phyloP scores from a whole-genome alignment of 2,888 invertebrate genomes.

The Melanophora roralis region DNA sequence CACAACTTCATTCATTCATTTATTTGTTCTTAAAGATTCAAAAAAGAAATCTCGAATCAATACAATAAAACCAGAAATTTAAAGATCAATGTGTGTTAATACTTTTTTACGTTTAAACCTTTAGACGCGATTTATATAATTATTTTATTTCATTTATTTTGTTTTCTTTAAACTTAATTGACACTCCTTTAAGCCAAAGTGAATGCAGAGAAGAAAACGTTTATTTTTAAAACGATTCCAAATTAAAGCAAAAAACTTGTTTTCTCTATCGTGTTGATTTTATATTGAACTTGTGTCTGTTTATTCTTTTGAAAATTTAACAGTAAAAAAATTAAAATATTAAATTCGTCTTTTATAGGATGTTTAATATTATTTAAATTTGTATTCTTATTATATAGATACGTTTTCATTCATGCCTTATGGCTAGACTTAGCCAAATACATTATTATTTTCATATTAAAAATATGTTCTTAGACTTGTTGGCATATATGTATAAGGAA shows the following conservation, averaged over 20 bases:
- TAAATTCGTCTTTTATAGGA: slow-evolving; percentile 55
- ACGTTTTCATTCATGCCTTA: slow-evolving; percentile 46
- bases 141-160: slow-evolving; percentile 12
- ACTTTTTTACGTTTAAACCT: not conserved
- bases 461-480: slow-evolving; percentile 28
- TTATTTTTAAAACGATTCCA: slow-evolving; percentile 24
- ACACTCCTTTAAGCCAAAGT: slow-evolving; percentile 72
- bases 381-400: slow-evolving; percentile 31
- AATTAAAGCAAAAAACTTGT: slow-evolving; percentile 44
- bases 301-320: slow-evolving; percentile 38
- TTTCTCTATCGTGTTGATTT: slow-evolving; percentile 41
- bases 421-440: slow-evolving; percentile 3
- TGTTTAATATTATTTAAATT: slow-evolving; percentile 52
- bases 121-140: slow-evolving; percentile 1
- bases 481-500: too few species aligned
- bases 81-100: not conserved
- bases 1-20: slow-evolving; percentile 44
- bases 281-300: slow-evolving; percentile 57
- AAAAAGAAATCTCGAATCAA: slow-evolving; percentile 30
- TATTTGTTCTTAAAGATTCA: not conserved
- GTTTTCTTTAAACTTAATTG: slow-evolving; percentile 67
- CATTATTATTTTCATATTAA: slow-evolving; percentile 33
- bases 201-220: slow-evolving; percentile 25
- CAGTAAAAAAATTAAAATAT: slow-evolving; percentile 32
- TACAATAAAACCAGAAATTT: slow-evolving; percentile 57